Evolutionary conservation across 2,113 vertebrate genomes (phyloP), one percentile per base, ranked within the genome.

Genomic region (Python bivittatus): DNA sequence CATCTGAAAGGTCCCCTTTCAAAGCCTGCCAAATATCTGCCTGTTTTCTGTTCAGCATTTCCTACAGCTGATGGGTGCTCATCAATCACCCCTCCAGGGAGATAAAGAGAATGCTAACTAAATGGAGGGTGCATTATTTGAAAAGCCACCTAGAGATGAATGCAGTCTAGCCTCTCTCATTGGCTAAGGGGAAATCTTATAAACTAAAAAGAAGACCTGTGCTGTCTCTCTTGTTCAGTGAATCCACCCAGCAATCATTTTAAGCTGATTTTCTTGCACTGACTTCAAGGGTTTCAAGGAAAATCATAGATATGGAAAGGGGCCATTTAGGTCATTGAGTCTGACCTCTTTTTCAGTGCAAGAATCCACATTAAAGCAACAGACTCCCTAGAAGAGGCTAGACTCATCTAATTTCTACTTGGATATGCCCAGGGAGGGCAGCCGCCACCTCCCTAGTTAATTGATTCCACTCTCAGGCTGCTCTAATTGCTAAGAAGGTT

Each of bases 11-110:
- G 91, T 25, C 84, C 72, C 9, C 86, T 87, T 44, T 94, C 68
- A 53, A 25, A 79, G 0, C 25, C 85, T 53, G 94, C 42, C 94
- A 92, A 94, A 91, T 58, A 96, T 86, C 92, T 93, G 94, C 91
- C 0, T 53, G 72, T 90, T 6, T 89, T 86, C 95, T 27, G 0
- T 42, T 93, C 91, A 27, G 92, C 2, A 0, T 42, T 54, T 90
- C 68, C 88, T 27, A 13, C 86, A 84, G 2, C 64, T 86, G 93
- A 92, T 92, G 92, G 86, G 92, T 84, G 29, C 33, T 89, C 91
- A 68, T 91, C 57, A 92, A 89, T 86, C 23, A 2, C 52, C 12
- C 6, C 44, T 44, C 58, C 58, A 68, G 85, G n/a, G 58, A 85
- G 84, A 85, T 27, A 92, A 94, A 93, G 79, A 86, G 23, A 57